Percentiles rank a stretch among this genome's conserved stretches.
phyloP scores from a whole-genome alignment of 2,888 invertebrate species.

The Meta bourneti region DNA sequence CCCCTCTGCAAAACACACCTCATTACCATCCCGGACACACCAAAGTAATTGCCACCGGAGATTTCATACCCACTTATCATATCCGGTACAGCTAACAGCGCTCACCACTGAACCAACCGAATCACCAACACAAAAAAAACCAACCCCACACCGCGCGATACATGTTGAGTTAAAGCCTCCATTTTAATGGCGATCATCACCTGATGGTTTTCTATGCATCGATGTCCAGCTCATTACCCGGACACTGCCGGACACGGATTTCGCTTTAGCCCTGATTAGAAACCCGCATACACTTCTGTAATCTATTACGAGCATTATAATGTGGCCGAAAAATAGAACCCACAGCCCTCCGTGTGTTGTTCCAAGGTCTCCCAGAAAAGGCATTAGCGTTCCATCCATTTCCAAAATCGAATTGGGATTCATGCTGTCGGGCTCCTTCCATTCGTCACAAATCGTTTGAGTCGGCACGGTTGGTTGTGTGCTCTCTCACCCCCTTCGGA shows the following conservation, averaged over 20 bases:
- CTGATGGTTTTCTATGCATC: slow-evolving; percentile 54
- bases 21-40: neutral
- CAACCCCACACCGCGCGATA: slow-evolving; percentile 40
- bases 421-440: slow-evolving; percentile 23
- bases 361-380: slow-evolving; percentile 48
- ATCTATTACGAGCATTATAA: slow-evolving; percentile 74
- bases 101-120: slow-evolving; percentile 5
- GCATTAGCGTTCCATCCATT: slow-evolving; percentile 63
- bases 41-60: slow-evolving; percentile 31
- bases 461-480: slow-evolving; percentile 52
- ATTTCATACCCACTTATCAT: slow-evolving; percentile 39
- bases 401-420: slow-evolving; percentile 73
- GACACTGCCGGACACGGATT: slow-evolving; percentile 54
- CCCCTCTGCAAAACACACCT: no score
- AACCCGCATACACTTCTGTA: slow-evolving; percentile 45
- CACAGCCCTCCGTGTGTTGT: slow-evolving; percentile 15
- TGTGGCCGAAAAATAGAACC: slow-evolving; percentile 31
- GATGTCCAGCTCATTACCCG: slow-evolving; percentile 15
- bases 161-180: slow-evolving; percentile 62
- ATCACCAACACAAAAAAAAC: neutral
- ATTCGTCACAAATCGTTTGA: slow-evolving; percentile 75
- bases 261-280: slow-evolving; percentile 70
- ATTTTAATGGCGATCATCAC: slow-evolving; percentile 35
- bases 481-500: no score
- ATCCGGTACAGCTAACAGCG: slow-evolving; percentile 39